phyloP scores from a whole-genome alignment of 2,113 vertebrate genomes.

The Merops nubicus region DNA sequence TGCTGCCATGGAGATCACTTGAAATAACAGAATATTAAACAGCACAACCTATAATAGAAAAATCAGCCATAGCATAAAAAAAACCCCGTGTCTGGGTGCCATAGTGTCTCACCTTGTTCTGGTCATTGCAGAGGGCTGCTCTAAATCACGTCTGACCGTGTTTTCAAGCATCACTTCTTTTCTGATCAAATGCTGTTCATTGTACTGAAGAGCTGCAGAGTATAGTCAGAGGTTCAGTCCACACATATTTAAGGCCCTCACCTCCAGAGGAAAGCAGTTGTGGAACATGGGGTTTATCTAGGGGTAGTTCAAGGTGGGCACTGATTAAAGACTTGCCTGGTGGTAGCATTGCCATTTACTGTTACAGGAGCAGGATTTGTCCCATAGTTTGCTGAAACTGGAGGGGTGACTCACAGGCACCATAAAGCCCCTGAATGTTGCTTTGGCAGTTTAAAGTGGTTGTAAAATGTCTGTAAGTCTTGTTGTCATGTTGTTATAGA shows the following conservation, averaged over 20 bases:
- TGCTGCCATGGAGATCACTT: neutral
- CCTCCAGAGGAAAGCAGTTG: neutral
- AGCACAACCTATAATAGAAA: neutral
- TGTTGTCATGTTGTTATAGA: neutral
- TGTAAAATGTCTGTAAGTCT: neutral
- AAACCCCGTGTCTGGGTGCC: too few relatives aligned
- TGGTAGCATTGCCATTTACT: neutral
- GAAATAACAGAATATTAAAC: neutral
- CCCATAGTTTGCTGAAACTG: neutral
- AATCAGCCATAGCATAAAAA: neutral
- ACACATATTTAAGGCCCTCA: neutral
- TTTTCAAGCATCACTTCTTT: neutral
- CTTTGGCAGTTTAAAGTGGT: neutral
- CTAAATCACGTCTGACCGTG: neutral
- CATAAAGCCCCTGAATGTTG: neutral
- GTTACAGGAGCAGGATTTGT: neutral
- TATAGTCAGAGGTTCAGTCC: neutral
- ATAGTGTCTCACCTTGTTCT: neutral
- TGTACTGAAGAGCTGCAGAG: neutral
- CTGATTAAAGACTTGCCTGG: neutral
- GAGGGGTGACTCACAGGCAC: neutral
- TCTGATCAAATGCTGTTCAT: neutral
- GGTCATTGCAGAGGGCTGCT: neutral
- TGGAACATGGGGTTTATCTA: neutral
- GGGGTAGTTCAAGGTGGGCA: too few relatives aligned